Evolutionary conservation across 2,113 vertebrate genomes (phyloP).

Genomic region (Ibidorhyncha struthersii): DNA sequence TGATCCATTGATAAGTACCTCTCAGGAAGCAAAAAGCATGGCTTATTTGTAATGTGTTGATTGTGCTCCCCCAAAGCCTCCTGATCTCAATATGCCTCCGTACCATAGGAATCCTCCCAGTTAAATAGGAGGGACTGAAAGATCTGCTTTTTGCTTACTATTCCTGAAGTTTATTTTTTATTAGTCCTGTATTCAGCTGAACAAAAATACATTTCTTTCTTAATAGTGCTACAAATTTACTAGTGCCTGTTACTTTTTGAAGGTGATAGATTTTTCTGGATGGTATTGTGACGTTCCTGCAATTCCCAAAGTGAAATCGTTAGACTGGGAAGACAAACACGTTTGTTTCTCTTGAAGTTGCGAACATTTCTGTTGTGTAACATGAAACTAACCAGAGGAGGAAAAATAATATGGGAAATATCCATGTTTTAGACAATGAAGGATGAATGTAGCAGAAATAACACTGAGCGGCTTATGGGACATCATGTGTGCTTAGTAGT

Average conservation of each 20-base stretch:
- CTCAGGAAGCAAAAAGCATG: not conserved
- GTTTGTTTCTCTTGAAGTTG: not conserved
- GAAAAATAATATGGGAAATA: not conserved
- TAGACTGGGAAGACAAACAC: not conserved
- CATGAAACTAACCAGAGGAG: not conserved
- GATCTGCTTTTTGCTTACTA: not conserved
- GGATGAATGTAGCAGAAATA: not conserved
- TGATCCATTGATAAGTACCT: not conserved
- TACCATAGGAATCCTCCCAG: not conserved
- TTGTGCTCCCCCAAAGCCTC: not conserved
- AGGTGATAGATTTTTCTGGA: not conserved
- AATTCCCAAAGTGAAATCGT: not conserved
- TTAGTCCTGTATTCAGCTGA: not conserved
- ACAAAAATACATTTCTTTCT: not conserved
- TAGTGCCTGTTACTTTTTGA: not conserved
- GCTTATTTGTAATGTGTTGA: not conserved
- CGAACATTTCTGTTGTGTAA: not conserved
- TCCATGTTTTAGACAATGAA: not conserved
- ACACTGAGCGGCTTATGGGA: not conserved
- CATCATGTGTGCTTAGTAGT: not conserved
- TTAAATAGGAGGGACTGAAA: not conserved
- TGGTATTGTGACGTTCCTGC: not conserved
- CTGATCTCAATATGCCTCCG: not conserved
- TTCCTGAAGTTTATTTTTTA: not conserved
- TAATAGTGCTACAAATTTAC: not conserved